Conservation (phyloP, 1,140 invertebrate genomes). For the Magallana ariakensis region DNA sequence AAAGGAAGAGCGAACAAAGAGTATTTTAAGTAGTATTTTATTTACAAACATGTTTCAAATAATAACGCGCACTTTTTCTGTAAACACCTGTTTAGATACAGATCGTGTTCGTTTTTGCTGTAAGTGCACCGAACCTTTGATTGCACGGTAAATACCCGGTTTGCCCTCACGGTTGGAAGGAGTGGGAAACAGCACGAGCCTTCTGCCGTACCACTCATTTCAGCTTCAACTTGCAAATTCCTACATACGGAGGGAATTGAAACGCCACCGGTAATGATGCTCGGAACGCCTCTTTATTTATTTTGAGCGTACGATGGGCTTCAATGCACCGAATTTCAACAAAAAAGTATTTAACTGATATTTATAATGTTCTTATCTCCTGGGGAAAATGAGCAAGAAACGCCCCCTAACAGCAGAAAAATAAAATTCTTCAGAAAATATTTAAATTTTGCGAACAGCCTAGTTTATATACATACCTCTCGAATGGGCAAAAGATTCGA, state of each 20-base stretch:
- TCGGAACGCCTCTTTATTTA: slow-evolving; percentile 33
- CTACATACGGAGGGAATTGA: slow-evolving; percentile 8
- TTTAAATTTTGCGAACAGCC: background rate
- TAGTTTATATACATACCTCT: background rate
- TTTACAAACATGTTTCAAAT: slow-evolving; percentile 9
- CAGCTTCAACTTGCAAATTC: background rate
- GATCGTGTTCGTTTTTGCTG: background rate
- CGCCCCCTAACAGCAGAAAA: background rate
- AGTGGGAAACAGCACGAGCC: background rate
- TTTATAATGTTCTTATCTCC: background rate
- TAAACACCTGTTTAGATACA: slow-evolving; percentile 4
- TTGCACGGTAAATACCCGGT: background rate
- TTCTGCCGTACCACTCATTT: background rate
- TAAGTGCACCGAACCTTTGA: background rate
- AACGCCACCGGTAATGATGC: background rate
- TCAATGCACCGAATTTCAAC: background rate
- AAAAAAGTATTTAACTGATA: background rate
- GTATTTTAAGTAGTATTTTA: background rate
- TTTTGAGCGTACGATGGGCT: background rate
- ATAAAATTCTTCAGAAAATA: background rate
- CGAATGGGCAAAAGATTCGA: too few species aligned
- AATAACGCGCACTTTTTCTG: background rate
- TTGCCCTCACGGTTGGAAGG: background rate
- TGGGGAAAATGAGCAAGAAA: background rate
- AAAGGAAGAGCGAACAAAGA: background rate